phyloP scores from a whole-genome alignment of 2,113 vertebrate species.

The Sturnus vulgaris region DNA sequence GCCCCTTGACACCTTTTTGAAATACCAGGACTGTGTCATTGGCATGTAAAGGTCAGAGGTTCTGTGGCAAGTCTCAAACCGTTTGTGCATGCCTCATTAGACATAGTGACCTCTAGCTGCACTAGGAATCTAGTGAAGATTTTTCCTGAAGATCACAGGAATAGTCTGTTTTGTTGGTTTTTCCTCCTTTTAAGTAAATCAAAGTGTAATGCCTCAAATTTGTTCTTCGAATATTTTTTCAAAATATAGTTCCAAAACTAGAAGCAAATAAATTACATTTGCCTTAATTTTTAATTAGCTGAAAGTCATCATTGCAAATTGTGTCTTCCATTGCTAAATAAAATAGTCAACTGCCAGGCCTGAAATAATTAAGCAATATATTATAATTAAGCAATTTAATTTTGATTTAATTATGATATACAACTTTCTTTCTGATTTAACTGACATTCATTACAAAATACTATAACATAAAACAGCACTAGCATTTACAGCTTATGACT shows the following conservation, averaged over 20 bases:
- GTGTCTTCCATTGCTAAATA: conserved; percentile 40
- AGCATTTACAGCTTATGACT: neutral
- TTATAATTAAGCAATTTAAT: conserved; percentile 47
- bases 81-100: conserved; percentile 36
- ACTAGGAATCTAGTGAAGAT: neutral
- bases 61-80: neutral
- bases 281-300: conserved; percentile 66
- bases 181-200: neutral
- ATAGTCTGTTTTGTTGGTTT: neutral
- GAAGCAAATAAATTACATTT: conserved; percentile 63
- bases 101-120: neutral
- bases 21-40: neutral
- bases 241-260: conserved; percentile 23
- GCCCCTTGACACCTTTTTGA: conserved; percentile 13
- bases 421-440: conserved; percentile 51
- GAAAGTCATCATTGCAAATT: conserved; percentile 51
- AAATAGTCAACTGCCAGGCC: conserved; percentile 30
- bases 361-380: conserved; percentile 55
- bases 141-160: neutral
- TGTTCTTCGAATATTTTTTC: neutral
- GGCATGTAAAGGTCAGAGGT: neutral
- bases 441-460: conserved; percentile 54
- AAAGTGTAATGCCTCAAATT: neutral
- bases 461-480: conserved; percentile 8
- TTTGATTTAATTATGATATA: conserved; percentile 52